These are phyloP conservation scores for Amazona guildingii DNA, from an alignment of 2,113 vertebrate genomes.

Conservation along the genomic window DNA sequence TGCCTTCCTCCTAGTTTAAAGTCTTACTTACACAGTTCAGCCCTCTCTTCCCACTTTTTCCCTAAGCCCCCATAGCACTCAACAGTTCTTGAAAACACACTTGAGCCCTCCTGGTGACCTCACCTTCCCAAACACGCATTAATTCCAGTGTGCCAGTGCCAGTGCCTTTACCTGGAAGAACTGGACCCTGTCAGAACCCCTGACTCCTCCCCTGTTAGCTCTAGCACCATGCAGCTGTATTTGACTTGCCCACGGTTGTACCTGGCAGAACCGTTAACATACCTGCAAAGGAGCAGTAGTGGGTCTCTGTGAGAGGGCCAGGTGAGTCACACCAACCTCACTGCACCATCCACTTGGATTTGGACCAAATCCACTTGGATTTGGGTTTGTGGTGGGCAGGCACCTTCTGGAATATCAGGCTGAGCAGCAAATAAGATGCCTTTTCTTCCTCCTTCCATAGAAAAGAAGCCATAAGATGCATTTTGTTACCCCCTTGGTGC, in stretches of 20 bases:
- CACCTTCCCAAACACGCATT: not conserved
- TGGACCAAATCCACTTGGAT: not conserved
- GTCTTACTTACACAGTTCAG: not conserved
- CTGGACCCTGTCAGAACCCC: not conserved
- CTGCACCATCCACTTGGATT: not conserved
- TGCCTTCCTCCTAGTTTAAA: not conserved
- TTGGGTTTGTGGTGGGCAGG: not conserved
- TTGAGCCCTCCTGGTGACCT: not conserved
- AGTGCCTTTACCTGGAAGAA: not conserved
- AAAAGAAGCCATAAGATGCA: not conserved
- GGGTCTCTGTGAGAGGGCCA: not conserved
- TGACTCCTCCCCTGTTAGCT: not conserved
- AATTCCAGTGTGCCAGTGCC: not conserved
- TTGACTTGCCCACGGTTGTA: not conserved
- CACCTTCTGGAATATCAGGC: not conserved
- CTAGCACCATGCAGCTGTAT: fast-evolving
- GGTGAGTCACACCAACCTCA: not conserved
- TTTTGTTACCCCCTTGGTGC: not conserved
- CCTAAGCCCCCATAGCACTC: not conserved
- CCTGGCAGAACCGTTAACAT: not conserved
- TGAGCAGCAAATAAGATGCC: not conserved
- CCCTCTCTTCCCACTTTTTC: not conserved
- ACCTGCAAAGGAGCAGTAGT: not conserved
- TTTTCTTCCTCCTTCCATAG: not conserved
- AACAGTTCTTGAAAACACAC: not conserved